A percentile compares a stretch with the other conserved stretches of the same genome.
These are phyloP conservation scores for Anastrepha ludens DNA, from an alignment of 1,140 invertebrate species.

Conservation along the genomic window DNA sequence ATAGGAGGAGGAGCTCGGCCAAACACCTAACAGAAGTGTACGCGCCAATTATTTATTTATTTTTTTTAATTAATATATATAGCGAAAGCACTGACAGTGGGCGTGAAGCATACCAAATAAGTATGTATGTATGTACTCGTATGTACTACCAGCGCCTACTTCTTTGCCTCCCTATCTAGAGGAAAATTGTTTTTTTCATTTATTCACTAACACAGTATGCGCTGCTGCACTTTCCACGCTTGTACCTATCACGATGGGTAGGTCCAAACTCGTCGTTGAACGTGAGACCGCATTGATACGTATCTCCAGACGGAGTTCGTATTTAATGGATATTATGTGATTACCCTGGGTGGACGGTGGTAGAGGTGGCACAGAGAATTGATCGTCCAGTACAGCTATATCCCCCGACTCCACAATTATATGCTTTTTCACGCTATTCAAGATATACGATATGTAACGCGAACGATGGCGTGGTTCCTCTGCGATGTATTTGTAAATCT, in stretches of 20 bases:
- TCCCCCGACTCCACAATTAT: conserved; percentile 24
- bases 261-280: not conserved
- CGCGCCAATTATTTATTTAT: no score
- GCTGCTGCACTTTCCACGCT: not conserved
- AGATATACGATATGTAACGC: conserved; percentile 35
- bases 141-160: not conserved
- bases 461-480: conserved; percentile 56
- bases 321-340: conserved; percentile 60
- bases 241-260: conserved; percentile 44
- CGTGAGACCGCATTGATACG: not conserved
- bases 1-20: no score
- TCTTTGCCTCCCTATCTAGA: not conserved
- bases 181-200: not conserved
- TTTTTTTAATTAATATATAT: no score
- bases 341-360: conserved; percentile 73
- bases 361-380: conserved; percentile 62
- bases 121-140: not conserved
- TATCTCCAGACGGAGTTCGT: not conserved
- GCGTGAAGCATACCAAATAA: no score
- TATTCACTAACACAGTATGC: not conserved
- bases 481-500: conserved; percentile 61
- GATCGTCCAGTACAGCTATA: conserved; percentile 58
- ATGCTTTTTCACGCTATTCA: conserved; percentile 35
- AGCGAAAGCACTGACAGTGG: no score
- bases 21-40: no score